Base-by-base conservation (phyloP, 2,113 vertebrate genomes). In the Nettapus auritus region DNA sequence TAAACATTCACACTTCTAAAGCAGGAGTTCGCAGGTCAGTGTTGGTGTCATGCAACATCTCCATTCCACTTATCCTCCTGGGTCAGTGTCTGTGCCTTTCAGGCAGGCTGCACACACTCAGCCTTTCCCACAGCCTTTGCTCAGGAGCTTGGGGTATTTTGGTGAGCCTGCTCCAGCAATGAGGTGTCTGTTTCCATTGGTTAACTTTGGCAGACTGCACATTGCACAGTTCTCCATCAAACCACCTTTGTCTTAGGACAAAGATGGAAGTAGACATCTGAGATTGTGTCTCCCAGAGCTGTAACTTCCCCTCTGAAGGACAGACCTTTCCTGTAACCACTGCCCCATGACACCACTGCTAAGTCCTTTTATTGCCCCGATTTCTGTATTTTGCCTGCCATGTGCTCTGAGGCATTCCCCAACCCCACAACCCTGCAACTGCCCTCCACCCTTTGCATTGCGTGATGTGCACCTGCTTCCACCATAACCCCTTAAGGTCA, bases 11-110 rank as follows among this genome's bases (percentile, higher is more conserved):
- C 11, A 90, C 23, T 55, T 83, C 46, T 59, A 40, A 44, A 55
- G 69, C 40, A 21, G 25, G 50, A 57, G 46, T 70, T 70, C 38
- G 75, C 66, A 85, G 44, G 77, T 92, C 73, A 36, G 25, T 22
- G 34, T 11, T 52, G 79, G 21, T 78, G 60, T 36, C 42, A 11
- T 70, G 48, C 42, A 92, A 33, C 2, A 1, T 63, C 46, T 88
- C 68, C 42, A 81, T 78, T 7, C 0, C 44, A 6, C 92, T 86
- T 64, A 16, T 68, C 34, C 23, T 81, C 38, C 48, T 92, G 86
- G 52, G 42, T 90, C 77, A 88, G 79, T 52, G 60, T 92, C 82
- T 88, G 88, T 96, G 93, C 85, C 90, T 93, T 96, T 77, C 62
- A 93, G 40, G 16, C 0, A 0, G 86, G 57, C 80, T 86, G 77